Percentiles rank a stretch among this genome's conserved stretches.
phyloP scores from a whole-genome alignment of 1,140 invertebrate species.

The Drosophila sturtevanti region DNA sequence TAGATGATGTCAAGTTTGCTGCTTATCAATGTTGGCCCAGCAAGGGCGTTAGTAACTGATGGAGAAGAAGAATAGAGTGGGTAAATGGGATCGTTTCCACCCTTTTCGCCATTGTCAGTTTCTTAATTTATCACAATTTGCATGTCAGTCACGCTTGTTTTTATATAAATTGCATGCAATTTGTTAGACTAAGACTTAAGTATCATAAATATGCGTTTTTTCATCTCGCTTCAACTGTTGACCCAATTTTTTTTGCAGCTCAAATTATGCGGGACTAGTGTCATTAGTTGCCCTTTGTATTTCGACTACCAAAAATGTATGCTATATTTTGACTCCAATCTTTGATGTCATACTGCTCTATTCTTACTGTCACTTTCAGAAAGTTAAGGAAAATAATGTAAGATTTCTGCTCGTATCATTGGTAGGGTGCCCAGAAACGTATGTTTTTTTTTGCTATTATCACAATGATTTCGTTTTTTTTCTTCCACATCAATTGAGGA shows the following conservation, averaged over 20 bases:
- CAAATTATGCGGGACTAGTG: constrained; percentile 8
- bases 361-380: neutral
- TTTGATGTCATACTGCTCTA: constrained; percentile 10
- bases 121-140: constrained; percentile 73
- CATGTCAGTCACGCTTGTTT: constrained; percentile 68
- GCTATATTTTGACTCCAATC: constrained; percentile 30
- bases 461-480: constrained; percentile 51
- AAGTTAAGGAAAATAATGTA: neutral
- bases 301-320: constrained; percentile 35
- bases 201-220: constrained; percentile 8
- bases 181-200: constrained; percentile 57
- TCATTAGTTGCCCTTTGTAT: constrained; percentile 47
- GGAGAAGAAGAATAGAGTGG: neutral
- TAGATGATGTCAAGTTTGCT: constrained; percentile 25
- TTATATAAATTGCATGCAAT: constrained; percentile 76
- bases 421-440: no score
- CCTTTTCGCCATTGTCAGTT: constrained; percentile 19
- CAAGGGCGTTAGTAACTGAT: neutral
- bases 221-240: constrained; percentile 38
- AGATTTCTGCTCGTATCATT: no score
- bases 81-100: neutral
- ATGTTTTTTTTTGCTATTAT: constrained; percentile 40
- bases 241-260: constrained; percentile 35
- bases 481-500: constrained; percentile 10
- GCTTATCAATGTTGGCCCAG: constrained; percentile 47